These are phyloP conservation scores for Drosophila arawakana DNA, from an alignment of 1,140 invertebrate genomes.

Conservation along the genomic window DNA sequence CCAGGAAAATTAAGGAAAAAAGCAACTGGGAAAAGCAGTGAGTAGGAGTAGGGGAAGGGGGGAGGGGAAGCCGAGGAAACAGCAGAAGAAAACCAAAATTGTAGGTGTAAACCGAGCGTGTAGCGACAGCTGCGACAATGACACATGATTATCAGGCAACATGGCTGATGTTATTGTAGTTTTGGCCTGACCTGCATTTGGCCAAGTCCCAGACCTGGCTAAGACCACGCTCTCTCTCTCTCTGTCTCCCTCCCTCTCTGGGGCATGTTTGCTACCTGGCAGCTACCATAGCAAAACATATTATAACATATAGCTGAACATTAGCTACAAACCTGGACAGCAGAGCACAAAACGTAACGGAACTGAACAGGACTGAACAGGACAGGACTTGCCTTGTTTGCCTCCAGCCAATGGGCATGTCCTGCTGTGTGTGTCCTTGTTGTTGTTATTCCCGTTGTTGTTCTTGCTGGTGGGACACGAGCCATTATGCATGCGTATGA, in stretches of 20 bases:
- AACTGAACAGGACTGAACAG: neutral
- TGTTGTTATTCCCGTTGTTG: constrained; percentile 11
- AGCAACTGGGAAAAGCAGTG: neutral
- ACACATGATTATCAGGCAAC: constrained; percentile 78
- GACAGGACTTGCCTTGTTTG: constrained; percentile 28
- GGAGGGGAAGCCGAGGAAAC: neutral
- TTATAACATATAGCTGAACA: constrained; percentile 71
- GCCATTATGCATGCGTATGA: constrained; percentile 79
- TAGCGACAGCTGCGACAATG: constrained; percentile 73
- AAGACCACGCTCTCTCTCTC: neutral
- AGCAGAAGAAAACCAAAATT: neutral
- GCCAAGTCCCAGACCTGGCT: constrained; percentile 28
- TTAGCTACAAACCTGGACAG: constrained; percentile 49
- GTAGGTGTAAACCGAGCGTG: constrained; percentile 26
- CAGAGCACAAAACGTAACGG: constrained; percentile 14
- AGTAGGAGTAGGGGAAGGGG: neutral
- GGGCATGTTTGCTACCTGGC: constrained; percentile 26
- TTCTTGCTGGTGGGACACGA: constrained; percentile 61
- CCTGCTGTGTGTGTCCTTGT: constrained; percentile 10
- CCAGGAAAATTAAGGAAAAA: neutral
- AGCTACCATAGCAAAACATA: constrained; percentile 31
- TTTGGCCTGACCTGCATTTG: constrained; percentile 45
- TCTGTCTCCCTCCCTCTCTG: neutral
- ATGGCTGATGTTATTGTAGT: constrained; percentile 47
- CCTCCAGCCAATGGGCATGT: constrained; percentile 37